phyloP scores from a whole-genome alignment of 2,113 vertebrate species.

The Cyanoderma ruficeps region DNA sequence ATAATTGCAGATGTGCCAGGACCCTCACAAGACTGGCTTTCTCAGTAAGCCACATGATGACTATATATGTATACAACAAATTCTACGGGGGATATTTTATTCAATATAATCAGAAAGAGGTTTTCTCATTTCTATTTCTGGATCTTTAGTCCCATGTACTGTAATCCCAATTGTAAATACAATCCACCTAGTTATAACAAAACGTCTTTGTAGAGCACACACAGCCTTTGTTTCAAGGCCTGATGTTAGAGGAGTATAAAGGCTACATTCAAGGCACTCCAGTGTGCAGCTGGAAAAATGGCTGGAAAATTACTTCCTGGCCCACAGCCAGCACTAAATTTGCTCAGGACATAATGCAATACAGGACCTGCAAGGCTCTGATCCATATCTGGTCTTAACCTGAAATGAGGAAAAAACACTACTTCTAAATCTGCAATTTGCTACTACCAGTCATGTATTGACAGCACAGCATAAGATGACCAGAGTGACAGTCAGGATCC shows the following conservation, averaged over 20 bases:
- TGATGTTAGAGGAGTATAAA: conserved; percentile 31
- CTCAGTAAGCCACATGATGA: background rate
- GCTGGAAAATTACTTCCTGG: conserved; percentile 63
- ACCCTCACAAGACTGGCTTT: background rate
- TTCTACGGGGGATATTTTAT: background rate
- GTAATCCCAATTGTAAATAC: conserved; percentile 56
- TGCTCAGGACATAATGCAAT: background rate
- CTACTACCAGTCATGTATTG: background rate
- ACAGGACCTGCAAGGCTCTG: background rate
- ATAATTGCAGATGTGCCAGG: background rate
- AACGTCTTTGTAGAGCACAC: conserved; percentile 51
- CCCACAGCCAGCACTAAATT: conserved; percentile 24
- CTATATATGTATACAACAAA: background rate
- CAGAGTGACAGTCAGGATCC: rapidly evolving
- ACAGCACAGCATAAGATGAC: background rate
- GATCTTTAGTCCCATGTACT: conserved; percentile 17
- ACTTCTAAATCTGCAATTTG: background rate
- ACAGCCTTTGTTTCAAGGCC: conserved; percentile 51
- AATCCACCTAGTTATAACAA: conserved; percentile 58
- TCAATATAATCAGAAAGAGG: conserved; percentile 2
- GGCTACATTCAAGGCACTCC: conserved; percentile 45
- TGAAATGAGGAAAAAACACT: background rate
- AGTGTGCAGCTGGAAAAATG: conserved; percentile 57
- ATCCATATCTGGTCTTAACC: background rate
- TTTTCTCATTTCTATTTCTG: conserved; percentile 42